Conservation (phyloP, 2,888 invertebrate species). For the Laothoe populi region DNA sequence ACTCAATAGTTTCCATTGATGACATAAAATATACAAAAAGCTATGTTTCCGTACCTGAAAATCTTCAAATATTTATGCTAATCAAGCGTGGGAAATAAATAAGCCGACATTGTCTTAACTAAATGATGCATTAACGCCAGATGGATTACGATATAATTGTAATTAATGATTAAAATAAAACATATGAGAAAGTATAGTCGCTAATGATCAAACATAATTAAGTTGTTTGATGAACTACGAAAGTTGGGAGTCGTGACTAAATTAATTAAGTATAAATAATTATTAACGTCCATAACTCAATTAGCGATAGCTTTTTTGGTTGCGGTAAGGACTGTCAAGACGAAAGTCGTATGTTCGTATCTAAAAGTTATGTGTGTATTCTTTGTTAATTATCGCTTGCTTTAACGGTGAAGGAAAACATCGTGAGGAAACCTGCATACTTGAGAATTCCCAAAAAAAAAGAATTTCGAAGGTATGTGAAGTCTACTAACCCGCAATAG, state of each 20-base stretch:
- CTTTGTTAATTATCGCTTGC: no score
- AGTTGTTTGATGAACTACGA: constrained; percentile 40
- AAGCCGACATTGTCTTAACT: neutral
- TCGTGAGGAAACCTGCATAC: no score
- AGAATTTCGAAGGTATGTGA: no score
- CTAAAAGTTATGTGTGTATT: no score
- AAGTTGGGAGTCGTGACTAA: constrained; percentile 40
- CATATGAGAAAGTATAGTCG: constrained; percentile 27
- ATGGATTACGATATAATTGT: constrained; percentile 15
- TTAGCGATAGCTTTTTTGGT: no score
- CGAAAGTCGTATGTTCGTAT: no score
- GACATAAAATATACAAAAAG: no score
- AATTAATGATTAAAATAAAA: constrained; percentile 20
- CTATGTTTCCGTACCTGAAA: no score
- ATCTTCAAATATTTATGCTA: neutral
- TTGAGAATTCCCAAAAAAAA: no score
- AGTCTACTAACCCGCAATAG: no score
- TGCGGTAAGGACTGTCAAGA: no score
- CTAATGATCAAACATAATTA: constrained; percentile 38
- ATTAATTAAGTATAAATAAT: constrained; percentile 44
- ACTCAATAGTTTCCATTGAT: neutral
- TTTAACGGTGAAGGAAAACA: no score
- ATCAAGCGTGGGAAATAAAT: constrained; percentile 12
- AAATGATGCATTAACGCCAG: constrained; percentile 2
- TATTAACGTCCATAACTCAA: constrained; percentile 23